A percentile compares a stretch with the other conserved stretches of the same genome.
These are phyloP conservation scores for Cyanoliseus patagonus DNA, from an alignment of 2,113 vertebrate genomes.

Conservation along the genomic window DNA sequence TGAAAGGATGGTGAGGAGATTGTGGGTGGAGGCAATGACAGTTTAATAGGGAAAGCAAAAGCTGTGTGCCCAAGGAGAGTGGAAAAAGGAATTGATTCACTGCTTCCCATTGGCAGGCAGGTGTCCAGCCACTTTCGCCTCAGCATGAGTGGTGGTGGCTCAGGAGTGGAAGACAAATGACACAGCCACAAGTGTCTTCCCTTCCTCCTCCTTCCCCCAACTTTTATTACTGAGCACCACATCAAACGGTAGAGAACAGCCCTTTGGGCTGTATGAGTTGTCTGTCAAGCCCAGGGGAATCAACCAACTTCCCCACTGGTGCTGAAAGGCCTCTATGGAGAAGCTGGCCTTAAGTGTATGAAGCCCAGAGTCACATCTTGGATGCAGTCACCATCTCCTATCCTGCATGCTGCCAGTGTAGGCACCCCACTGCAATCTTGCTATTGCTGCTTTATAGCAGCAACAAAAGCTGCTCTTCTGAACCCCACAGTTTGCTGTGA, in stretches of 20 bases:
- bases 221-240: fast-evolving
- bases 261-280: neutral
- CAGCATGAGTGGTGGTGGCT: fast-evolving
- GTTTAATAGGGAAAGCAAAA: neutral
- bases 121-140: neutral
- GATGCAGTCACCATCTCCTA: fast-evolving
- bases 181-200: neutral
- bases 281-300: neutral
- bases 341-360: fast-evolving
- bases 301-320: neutral
- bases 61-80: neutral
- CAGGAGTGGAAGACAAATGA: neutral
- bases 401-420: neutral
- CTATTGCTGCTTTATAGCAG: fast-evolving
- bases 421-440: neutral
- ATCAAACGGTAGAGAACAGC: neutral
- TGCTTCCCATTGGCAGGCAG: neutral
- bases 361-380: fast-evolving
- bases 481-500: neutral
- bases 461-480: neutral
- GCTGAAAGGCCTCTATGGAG: fast-evolving
- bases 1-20: neutral
- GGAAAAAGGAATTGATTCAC: neutral
- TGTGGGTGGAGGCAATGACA: neutral
- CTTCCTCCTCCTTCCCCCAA: neutral